Evolutionary conservation across 2,888 invertebrate genomes (phyloP).

Genomic region (Drosophila austrosaltans): DNA sequence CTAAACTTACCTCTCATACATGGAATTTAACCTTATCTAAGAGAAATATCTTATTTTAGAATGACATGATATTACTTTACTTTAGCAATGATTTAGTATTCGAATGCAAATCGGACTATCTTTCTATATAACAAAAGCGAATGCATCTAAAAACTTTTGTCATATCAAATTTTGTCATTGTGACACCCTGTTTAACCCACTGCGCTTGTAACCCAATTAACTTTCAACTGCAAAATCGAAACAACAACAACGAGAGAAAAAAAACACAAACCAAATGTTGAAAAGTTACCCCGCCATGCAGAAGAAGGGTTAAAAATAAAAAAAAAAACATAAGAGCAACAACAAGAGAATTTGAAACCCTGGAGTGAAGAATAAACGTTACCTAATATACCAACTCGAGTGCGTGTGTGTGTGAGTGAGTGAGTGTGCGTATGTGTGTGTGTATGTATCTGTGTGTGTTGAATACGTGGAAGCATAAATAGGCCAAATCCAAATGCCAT

Average conservation of each 20-base stretch:
- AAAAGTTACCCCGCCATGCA: slow-evolving; percentile 32
- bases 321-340: slow-evolving; percentile 16
- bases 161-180: neutral
- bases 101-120: neutral
- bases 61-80: no score
- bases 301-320: slow-evolving; percentile 59
- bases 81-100: no score
- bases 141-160: neutral
- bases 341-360: slow-evolving; percentile 57
- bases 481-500: slow-evolving; percentile 83
- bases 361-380: slow-evolving; percentile 54
- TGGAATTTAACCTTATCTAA: no score
- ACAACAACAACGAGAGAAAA: slow-evolving; percentile 1
- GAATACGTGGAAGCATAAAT: slow-evolving; percentile 80
- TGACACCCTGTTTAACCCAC: slow-evolving; percentile 66
- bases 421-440: slow-evolving; percentile 19
- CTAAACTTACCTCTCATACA: no score
- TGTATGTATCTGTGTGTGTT: slow-evolving; percentile 8
- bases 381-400: slow-evolving; percentile 59
- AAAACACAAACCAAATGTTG: slow-evolving; percentile 30
- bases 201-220: slow-evolving; percentile 76
- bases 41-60: no score
- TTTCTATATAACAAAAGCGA: neutral
- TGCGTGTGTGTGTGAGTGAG: slow-evolving; percentile 22
- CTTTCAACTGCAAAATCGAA: slow-evolving; percentile 49